Conservation (phyloP, 2,113 vertebrate species). For the Malurus alboscapulatus region DNA sequence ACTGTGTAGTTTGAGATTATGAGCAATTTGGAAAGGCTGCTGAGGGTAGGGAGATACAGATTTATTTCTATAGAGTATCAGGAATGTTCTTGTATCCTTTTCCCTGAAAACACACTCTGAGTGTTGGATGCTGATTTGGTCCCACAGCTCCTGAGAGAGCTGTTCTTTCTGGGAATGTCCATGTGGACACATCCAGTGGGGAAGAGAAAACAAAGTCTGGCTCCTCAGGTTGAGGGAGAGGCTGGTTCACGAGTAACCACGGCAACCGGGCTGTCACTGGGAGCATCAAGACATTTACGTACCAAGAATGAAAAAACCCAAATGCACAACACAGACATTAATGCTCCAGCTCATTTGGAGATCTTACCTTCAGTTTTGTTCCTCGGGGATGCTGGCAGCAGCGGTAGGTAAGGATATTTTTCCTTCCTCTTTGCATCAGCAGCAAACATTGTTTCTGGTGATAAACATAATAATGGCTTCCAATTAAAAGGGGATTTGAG, state of each 20-base stretch:
- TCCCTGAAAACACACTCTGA: neutral
- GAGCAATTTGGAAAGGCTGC: neutral
- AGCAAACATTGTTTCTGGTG: neutral
- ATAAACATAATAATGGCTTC: neutral
- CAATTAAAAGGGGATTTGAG: neutral
- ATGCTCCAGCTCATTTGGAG: neutral
- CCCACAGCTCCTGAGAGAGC: neutral
- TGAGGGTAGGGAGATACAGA: accelerated
- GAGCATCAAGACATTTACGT: neutral
- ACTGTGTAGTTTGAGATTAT: neutral
- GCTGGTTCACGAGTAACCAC: neutral
- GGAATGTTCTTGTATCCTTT: neutral
- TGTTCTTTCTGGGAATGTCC: neutral
- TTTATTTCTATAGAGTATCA: neutral
- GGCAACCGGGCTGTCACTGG: neutral
- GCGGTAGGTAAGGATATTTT: neutral
- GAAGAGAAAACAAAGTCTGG: neutral
- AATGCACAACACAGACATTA: neutral
- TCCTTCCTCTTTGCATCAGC: neutral
- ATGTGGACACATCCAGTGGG: neutral
- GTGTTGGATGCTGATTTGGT: neutral
- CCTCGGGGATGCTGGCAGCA: neutral
- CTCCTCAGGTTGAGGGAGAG: neutral
- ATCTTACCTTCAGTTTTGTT: neutral
- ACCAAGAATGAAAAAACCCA: neutral